Percentiles rank a stretch among this genome's conserved stretches.
phyloP scores from a whole-genome alignment of 2,113 vertebrate species.

The Hylia prasina region DNA sequence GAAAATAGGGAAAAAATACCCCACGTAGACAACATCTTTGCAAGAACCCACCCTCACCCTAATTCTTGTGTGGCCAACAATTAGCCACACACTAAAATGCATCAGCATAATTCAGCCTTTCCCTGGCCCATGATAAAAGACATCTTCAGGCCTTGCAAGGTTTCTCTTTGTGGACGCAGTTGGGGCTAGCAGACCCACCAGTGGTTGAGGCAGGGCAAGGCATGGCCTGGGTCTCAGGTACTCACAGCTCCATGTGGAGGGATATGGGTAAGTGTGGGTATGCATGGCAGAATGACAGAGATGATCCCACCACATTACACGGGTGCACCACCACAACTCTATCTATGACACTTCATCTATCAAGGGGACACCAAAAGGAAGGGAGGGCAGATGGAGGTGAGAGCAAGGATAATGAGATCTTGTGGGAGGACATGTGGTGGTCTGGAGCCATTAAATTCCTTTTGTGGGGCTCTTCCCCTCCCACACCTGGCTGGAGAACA shows the following conservation, averaged over 20 bases:
- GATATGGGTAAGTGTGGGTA: neutral
- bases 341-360: accelerated
- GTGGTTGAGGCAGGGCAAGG: accelerated
- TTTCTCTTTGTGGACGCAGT: neutral
- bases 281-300: neutral
- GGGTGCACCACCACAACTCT: neutral
- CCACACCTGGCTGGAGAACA: neutral
- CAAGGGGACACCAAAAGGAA: neutral
- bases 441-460: neutral
- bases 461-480: neutral
- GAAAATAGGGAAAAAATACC: neutral
- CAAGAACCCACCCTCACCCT: neutral
- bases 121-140: neutral
- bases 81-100: neutral
- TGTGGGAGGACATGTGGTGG: accelerated
- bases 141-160: neutral
- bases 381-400: neutral
- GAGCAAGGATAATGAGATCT: neutral
- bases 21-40: neutral
- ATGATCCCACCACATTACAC: accelerated
- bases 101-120: neutral
- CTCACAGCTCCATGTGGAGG: accelerated
- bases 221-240: neutral
- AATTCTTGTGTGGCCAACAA: neutral
- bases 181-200: accelerated